These are phyloP conservation scores for Setophaga petechia DNA, from an alignment of 2,113 vertebrate species.

Conservation along the genomic window DNA sequence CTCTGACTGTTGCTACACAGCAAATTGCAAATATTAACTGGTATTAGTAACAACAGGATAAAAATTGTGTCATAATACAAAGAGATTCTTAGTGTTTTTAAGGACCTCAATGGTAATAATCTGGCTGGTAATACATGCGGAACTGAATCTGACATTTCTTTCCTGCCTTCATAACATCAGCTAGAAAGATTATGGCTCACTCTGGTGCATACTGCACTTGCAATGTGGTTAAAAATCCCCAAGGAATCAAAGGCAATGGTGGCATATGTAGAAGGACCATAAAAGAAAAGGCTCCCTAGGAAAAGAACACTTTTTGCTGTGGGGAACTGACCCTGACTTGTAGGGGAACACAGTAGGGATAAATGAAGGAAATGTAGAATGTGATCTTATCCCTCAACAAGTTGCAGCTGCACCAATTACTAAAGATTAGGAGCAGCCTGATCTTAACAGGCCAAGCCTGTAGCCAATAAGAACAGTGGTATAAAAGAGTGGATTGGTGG, in stretches of 20 bases:
- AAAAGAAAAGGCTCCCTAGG: not conserved
- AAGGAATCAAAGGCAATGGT: not conserved
- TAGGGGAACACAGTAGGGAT: no score
- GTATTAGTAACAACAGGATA: no score
- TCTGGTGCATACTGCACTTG: not conserved
- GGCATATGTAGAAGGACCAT: not conserved
- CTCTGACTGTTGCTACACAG: not conserved
- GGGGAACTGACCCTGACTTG: not conserved
- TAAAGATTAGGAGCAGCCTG: no score
- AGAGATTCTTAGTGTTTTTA: not conserved
- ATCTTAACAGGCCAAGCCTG: no score
- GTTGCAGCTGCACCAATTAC: no score
- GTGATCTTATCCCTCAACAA: no score
- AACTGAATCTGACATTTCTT: not conserved
- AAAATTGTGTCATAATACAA: not conserved
- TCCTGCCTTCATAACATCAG: not conserved
- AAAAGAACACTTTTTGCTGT: not conserved
- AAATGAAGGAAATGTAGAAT: no score
- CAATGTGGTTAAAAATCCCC: not conserved
- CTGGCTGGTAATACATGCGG: not conserved
- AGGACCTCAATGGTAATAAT: not conserved
- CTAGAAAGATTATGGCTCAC: not conserved
- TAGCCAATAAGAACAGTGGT: no score
- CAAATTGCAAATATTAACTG: not conserved
- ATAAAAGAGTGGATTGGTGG: no score